Percentiles rank a stretch among this genome's conserved stretches.
Conservation (phyloP, 2,888 invertebrate genomes). For the Morinoia aosen region DNA sequence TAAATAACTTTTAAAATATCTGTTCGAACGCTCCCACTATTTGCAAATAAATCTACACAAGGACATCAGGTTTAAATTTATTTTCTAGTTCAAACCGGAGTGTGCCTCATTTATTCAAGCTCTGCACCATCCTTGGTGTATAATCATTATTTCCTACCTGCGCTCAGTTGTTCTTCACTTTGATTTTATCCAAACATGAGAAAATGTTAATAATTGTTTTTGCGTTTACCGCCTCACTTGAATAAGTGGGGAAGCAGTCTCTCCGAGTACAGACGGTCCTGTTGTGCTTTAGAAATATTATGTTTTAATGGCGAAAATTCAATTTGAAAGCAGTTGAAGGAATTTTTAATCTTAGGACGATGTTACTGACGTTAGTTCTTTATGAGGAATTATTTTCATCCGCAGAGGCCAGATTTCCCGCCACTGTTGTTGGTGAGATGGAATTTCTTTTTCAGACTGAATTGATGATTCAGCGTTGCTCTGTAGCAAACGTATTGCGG, state of each 20-base stretch:
- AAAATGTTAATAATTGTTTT: neutral
- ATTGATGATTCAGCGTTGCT: neutral
- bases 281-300: neutral
- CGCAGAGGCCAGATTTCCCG: neutral
- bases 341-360: neutral
- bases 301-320: neutral
- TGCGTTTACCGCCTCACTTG: neutral
- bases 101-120: neutral
- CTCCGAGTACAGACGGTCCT: neutral
- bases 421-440: neutral
- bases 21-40: neutral
- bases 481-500: too few relatives aligned
- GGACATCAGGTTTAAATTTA: neutral
- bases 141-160: neutral
- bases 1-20: neutral
- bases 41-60: neutral
- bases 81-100: neutral
- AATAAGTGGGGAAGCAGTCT: neutral
- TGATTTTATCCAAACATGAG: neutral
- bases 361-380: neutral
- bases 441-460: neutral
- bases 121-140: neutral
- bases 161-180: neutral
- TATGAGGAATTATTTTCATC: neutral
- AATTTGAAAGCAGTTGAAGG: neutral